Evolutionary conservation across 2,888 invertebrate species (phyloP), one percentile per base, ranked within the genome.

Genomic region (Cantharis rufa): DNA sequence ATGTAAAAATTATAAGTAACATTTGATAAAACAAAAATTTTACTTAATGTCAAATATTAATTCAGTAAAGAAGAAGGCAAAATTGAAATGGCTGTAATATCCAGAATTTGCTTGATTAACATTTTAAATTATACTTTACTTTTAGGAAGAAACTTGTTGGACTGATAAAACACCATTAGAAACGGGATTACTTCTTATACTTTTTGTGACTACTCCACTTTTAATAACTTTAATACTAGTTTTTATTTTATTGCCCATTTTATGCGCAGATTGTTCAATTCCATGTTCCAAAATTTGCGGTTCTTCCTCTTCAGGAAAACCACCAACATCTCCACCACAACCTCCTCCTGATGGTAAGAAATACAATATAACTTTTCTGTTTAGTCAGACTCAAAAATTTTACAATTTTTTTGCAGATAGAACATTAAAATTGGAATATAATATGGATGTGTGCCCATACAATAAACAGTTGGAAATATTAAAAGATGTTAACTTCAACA

Each of bases 141-240:
- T 62, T 27, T 10, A 77, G 74, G 32, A 27, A n/a, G 62, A 15
- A 11, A 77, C 24, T 24, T 78, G 78, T 68, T 78, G 78, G 78
- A 10, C 66, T 10, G 4, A 63, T 18, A 64, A 72, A 72, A 75
- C 72, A 10, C 75, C 75, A 9, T 70, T 78, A 24, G 75, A 75
- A 75, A 75, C 71, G 1, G 78, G 61, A 61, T 71, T 78, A 66
- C 5, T 78, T 62, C 18, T 75, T 15, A 70, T 78, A 15, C 61
- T 78, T 15, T 11, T 28, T 4, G 70, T 78, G 15, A 62, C 68
- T n/a, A 15, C 62, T 68, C 75, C 75, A 27, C 69, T 72, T 70
- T 15, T 75, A 27, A 32, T 75, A 63, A 24, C 16, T 62, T 27
- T 75, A 15, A 27, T 64, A 68, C 7, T 27, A 15, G 9, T 69